phyloP scores from a whole-genome alignment of 2,888 invertebrate species.

The Unio pictorum region DNA sequence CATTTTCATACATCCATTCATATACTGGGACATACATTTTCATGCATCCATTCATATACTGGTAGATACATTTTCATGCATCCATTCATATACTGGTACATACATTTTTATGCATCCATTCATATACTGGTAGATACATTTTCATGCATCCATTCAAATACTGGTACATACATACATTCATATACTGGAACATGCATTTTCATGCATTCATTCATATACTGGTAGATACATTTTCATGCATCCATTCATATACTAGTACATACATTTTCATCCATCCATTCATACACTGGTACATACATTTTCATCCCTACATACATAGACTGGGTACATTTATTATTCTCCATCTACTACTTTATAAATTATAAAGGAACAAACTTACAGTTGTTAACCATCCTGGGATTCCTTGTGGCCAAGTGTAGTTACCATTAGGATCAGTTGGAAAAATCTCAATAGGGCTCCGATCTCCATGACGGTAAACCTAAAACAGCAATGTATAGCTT shows the following conservation, averaged over 20 bases:
- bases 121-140: too few species aligned
- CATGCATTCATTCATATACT: neutral
- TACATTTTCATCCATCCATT: neutral
- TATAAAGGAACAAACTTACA: slow-evolving; percentile 20
- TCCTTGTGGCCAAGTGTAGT: slow-evolving; percentile 46
- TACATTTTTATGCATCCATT: neutral
- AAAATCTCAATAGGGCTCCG: slow-evolving; percentile 43
- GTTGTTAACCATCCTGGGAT: slow-evolving; percentile 46
- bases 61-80: neutral
- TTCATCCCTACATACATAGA: neutral
- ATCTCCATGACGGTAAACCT: slow-evolving; percentile 55
- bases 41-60: neutral
- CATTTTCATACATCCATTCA: neutral
- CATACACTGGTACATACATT: neutral
- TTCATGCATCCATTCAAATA: too few species aligned
- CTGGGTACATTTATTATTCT: neutral
- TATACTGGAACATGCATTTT: neutral
- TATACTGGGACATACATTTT: neutral
- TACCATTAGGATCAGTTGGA: slow-evolving; percentile 37
- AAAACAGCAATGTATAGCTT: slow-evolving; percentile 1
- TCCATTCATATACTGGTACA: neutral
- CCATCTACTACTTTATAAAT: neutral
- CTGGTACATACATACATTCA: neutral
- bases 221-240: neutral
- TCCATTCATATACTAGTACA: neutral